phyloP scores from a whole-genome alignment of 2,113 vertebrate species.

The Heterotilapia buettikoferi region DNA sequence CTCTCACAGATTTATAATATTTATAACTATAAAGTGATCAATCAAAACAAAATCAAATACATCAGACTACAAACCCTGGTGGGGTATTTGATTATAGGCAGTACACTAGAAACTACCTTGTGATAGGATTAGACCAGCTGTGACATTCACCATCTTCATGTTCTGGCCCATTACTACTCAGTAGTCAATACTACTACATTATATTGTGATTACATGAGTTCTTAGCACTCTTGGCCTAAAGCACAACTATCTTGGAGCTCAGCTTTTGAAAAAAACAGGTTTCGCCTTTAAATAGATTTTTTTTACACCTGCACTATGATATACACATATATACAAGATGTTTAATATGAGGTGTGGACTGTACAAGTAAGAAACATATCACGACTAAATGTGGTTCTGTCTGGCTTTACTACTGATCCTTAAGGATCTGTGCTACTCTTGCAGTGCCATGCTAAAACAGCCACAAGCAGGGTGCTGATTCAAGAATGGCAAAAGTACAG shows the following conservation, averaged over 20 bases:
- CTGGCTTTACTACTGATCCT: neutral
- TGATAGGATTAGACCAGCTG: neutral
- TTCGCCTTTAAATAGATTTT: neutral
- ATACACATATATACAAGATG: neutral
- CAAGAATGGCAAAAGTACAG: neutral
- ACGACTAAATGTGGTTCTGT: neutral
- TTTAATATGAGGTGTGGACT: neutral
- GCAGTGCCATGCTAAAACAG: neutral
- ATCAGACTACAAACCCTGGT: neutral
- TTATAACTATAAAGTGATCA: neutral
- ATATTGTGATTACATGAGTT: neutral
- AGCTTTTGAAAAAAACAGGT: rapidly evolving
- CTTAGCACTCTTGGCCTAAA: neutral
- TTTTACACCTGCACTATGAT: neutral
- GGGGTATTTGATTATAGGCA: neutral
- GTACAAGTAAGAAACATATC: neutral
- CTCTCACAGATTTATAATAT: neutral
- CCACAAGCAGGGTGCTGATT: neutral
- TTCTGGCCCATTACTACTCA: neutral
- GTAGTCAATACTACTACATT: neutral
- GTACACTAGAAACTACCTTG: neutral
- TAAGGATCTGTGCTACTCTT: neutral
- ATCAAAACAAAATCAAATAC: neutral
- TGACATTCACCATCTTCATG: neutral
- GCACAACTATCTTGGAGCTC: neutral